A percentile compares a stretch with the other conserved stretches of the same genome.
Evolutionary conservation across 2,888 invertebrate genomes (phyloP).

Genomic region (Sinohyriopsis cumingii): DNA sequence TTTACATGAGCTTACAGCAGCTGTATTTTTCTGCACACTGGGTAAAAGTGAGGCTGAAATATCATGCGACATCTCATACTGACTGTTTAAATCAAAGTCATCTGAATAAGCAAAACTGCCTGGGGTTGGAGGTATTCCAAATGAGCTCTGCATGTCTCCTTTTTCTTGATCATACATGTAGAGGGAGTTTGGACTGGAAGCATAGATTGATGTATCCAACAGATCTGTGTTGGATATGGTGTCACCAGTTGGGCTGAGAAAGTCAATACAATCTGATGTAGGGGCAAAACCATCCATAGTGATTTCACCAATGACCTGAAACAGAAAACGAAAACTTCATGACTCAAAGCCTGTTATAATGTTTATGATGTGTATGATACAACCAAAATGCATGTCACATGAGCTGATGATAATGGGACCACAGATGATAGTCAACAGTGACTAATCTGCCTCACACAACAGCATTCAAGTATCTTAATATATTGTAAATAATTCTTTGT

Average conservation of each 20-base stretch:
- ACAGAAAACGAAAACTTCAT: no score
- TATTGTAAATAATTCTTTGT: no score
- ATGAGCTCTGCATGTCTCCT: constrained; percentile 52
- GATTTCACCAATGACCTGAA: no score
- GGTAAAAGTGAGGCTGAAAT: constrained; percentile 17
- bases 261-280: no score
- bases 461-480: no score
- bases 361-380: no score
- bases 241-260: constrained; percentile 16
- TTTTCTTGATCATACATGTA: constrained; percentile 65
- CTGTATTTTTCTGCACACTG: constrained; percentile 1
- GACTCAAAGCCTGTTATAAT: no score
- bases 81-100: constrained; percentile 51
- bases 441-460: no score
- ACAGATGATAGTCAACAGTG: no score
- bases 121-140: constrained; percentile 15
- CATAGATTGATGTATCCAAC: constrained; percentile 45
- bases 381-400: no score
- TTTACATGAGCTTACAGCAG: constrained; percentile 6
- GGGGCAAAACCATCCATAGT: no score
- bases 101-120: constrained; percentile 22
- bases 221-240: constrained; percentile 36
- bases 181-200: constrained; percentile 61
- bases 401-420: no score
- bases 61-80: constrained; percentile 48